phyloP scores from a whole-genome alignment of 2,888 invertebrate species.

The Dermolepida albohirtum region DNA sequence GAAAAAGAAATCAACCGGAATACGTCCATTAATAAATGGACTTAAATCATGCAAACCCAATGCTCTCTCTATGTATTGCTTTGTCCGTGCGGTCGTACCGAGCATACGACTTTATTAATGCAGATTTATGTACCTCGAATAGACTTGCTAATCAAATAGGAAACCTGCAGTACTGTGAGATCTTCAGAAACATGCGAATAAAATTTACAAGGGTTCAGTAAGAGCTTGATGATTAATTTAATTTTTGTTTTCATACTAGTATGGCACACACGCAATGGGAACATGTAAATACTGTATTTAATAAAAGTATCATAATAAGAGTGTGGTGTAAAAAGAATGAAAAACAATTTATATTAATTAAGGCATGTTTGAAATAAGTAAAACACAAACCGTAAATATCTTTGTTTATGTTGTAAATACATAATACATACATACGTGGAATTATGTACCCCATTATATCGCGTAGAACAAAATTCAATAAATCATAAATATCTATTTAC shows the following conservation, averaged over 20 bases:
- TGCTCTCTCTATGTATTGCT: constrained; percentile 29
- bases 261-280: too few species aligned
- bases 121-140: constrained; percentile 62
- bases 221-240: too few species aligned
- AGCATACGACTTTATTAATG: constrained; percentile 64
- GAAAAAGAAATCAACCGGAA: constrained; percentile 37
- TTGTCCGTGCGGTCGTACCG: constrained; percentile 39
- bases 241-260: too few species aligned
- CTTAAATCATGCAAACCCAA: constrained; percentile 34
- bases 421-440: neutral
- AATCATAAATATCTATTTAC: constrained; percentile 32
- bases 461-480: constrained; percentile 17
- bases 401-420: too few species aligned
- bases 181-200: constrained; percentile 26
- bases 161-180: constrained; percentile 52
- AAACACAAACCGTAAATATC: too few species aligned
- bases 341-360: too few species aligned
- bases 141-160: constrained; percentile 63
- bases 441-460: constrained; percentile 19
- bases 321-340: too few species aligned
- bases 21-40: constrained; percentile 35
- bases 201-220: neutral
- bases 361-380: too few species aligned
- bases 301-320: too few species aligned
- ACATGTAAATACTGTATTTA: too few species aligned